These are phyloP conservation scores for Drosophila sordidapex DNA, from an alignment of 2,888 invertebrate genomes.

Conservation along the genomic window DNA sequence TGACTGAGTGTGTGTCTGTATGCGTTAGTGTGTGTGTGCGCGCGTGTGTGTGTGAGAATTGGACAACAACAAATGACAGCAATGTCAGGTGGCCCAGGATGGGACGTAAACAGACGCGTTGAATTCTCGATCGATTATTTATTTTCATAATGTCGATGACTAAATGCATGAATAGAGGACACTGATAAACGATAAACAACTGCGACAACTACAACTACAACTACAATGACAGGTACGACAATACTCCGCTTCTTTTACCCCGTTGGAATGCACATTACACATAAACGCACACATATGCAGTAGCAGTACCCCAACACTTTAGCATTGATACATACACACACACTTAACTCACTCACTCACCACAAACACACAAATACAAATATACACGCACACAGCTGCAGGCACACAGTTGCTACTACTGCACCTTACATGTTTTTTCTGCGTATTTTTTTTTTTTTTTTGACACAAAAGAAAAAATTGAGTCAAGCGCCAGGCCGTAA, in stretches of 20 bases:
- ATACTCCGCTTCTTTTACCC: conserved; percentile 63
- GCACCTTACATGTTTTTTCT: conserved; percentile 76
- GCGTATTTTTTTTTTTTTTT: conserved; percentile 26
- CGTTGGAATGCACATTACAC: conserved; percentile 76
- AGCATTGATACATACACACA: conserved; percentile 46
- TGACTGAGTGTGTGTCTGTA: conserved; percentile 21
- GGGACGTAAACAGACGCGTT: conserved; percentile 47
- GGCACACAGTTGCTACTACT: conserved; percentile 60
- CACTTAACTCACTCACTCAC: conserved; percentile 30
- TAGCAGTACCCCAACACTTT: conserved; percentile 46
- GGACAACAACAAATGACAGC: conserved; percentile 33
- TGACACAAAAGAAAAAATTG: conserved; percentile 45
- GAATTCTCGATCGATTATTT: conserved; percentile 42
- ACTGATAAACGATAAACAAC: conserved; percentile 45
- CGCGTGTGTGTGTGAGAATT: conserved; percentile 12
- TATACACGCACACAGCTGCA: conserved; percentile 36
- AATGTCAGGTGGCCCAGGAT: conserved; percentile 52
- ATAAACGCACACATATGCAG: conserved; percentile 30
- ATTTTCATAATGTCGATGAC: conserved; percentile 51
- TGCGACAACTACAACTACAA: conserved; percentile 30
- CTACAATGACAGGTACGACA: conserved; percentile 40
- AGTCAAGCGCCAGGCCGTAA: conserved; percentile 39
- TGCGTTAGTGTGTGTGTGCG: conserved; percentile 1
- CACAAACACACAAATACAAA: conserved; percentile 14
- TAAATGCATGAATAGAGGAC: conserved; percentile 30